Evolutionary conservation across 1,140 invertebrate genomes (phyloP).

Genomic region (Drosophila lowei): DNA sequence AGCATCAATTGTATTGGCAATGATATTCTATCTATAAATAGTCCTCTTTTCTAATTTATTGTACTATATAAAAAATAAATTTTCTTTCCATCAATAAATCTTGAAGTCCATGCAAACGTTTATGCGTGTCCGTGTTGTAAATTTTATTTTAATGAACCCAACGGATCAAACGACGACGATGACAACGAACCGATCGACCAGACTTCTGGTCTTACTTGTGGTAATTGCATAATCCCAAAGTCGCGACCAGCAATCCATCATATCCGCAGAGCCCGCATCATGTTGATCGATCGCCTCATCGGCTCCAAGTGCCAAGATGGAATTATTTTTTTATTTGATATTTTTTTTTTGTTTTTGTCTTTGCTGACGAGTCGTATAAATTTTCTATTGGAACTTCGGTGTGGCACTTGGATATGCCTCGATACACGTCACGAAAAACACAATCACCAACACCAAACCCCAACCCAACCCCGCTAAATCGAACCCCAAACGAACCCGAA

Average conservation of each 20-base stretch:
- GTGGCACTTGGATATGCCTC: conserved; percentile 64
- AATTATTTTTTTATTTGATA: not conserved
- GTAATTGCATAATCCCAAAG: conserved; percentile 56
- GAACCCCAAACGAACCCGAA: conserved; percentile 17
- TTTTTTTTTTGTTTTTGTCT: conserved; percentile 35
- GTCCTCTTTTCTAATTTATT: conserved; percentile 63
- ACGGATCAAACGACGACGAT: conserved; percentile 69
- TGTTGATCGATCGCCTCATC: no score
- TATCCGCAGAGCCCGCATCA: not conserved
- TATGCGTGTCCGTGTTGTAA: no score
- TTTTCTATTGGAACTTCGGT: conserved; percentile 60
- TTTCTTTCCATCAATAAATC: conserved; percentile 21
- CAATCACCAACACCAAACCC: conserved; percentile 13
- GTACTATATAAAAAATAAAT: conserved; percentile 26
- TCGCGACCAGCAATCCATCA: conserved; percentile 5
- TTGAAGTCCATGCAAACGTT: conserved; percentile 18
- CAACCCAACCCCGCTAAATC: conserved; percentile 4
- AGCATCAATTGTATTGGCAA: conserved; percentile 60
- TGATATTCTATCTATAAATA: conserved; percentile 35
- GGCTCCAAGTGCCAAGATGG: not conserved
- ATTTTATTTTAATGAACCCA: no score
- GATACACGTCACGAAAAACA: conserved; percentile 39
- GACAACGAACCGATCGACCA: conserved; percentile 71
- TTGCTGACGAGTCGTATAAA: conserved; percentile 58
- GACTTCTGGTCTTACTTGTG: conserved; percentile 67